phyloP scores from a whole-genome alignment of 2,113 vertebrate species.

The Pseudorectes ferrugineus region DNA sequence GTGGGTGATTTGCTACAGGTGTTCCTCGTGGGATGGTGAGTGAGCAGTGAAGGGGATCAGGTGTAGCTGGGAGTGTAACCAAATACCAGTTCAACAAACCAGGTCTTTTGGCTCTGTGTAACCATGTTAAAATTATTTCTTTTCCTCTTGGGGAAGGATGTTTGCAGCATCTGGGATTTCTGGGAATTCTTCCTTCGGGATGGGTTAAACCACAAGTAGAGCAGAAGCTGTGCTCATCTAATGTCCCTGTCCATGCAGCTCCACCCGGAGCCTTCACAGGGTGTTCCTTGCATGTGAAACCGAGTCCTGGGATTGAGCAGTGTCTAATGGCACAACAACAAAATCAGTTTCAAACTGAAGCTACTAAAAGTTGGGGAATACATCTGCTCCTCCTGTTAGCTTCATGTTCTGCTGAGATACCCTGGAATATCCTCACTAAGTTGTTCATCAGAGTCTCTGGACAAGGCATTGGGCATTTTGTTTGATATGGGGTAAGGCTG shows the following conservation, averaged over 20 bases:
- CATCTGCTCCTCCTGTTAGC: neutral
- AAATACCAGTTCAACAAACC: neutral
- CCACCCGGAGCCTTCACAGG: neutral
- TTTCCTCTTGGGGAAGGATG: neutral
- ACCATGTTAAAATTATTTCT: neutral
- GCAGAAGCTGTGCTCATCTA: neutral
- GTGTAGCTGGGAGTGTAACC: neutral
- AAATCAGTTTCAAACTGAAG: neutral
- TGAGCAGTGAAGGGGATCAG: neutral
- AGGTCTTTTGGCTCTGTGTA: neutral
- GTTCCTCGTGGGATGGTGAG: neutral
- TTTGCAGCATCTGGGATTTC: neutral
- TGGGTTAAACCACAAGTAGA: neutral
- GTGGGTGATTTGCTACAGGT: neutral
- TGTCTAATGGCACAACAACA: neutral
- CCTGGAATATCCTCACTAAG: neutral
- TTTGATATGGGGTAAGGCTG: neutral
- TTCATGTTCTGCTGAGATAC: neutral
- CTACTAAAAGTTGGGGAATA: neutral
- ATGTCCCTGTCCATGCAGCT: neutral
- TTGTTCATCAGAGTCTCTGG: neutral
- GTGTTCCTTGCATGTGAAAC: neutral
- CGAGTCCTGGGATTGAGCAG: neutral
- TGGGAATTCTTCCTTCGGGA: neutral
- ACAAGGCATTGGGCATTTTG: accelerated